These are phyloP conservation scores for Tipula unca DNA, from an alignment of 2,888 invertebrate species.

Conservation along the genomic window DNA sequence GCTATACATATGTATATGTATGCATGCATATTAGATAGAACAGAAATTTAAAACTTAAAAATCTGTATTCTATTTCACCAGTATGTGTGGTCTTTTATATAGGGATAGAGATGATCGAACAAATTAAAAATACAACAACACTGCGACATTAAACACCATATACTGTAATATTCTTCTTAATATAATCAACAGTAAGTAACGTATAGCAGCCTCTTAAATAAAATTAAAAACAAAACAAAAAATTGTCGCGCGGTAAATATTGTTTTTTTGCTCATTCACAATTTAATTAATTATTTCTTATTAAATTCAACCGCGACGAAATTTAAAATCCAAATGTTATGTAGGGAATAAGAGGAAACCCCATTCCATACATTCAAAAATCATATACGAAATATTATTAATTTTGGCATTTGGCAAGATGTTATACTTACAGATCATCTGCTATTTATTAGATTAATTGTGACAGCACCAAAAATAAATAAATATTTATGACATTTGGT, in stretches of 20 bases:
- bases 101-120: background rate
- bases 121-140: background rate
- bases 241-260: background rate
- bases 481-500: background rate
- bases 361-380: background rate
- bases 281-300: background rate
- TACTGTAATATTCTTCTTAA: background rate
- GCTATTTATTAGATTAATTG: background rate
- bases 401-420: background rate
- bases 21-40: background rate
- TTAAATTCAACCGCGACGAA: background rate
- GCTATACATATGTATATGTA: background rate
- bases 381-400: background rate
- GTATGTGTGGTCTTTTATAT: background rate
- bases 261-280: background rate
- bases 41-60: background rate
- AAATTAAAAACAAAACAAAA: background rate
- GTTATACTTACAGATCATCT: constrained; percentile 8
- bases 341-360: background rate
- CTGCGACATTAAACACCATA: background rate
- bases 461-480: background rate
- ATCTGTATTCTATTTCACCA: background rate
- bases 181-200: background rate
- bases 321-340: background rate
- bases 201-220: background rate